phyloP scores from a whole-genome alignment of 1,140 invertebrate species.

The Pseudomyrmex cubaensis region DNA sequence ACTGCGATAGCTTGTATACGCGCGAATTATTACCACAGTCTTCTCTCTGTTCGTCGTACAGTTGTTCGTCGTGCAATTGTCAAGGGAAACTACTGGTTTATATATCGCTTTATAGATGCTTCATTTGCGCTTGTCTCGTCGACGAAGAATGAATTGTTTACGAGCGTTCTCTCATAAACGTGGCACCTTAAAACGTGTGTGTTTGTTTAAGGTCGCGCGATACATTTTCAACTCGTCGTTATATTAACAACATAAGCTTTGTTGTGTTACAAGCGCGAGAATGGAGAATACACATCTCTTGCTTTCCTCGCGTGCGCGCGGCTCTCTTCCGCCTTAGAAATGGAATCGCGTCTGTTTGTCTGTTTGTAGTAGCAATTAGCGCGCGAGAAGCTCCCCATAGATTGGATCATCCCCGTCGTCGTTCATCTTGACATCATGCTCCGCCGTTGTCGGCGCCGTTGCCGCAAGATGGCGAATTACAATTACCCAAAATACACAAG shows the following conservation, averaged over 20 bases:
- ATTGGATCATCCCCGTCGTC: conserved; percentile 71
- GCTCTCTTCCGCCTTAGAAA: conserved; percentile 53
- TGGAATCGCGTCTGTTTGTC: conserved; percentile 75
- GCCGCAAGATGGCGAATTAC: conserved; percentile 74
- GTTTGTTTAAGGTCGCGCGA: conserved; percentile 2
- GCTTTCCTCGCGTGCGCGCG: conserved; percentile 12
- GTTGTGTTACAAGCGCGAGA: conserved; percentile 12
- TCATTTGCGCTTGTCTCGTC: conserved; percentile 47
- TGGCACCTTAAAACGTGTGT: background rate
- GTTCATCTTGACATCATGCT: conserved; percentile 64
- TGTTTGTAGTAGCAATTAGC: conserved; percentile 77
- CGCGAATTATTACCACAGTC: background rate
- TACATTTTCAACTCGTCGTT: background rate
- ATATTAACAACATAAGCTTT: conserved; percentile 15
- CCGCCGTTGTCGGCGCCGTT: conserved; percentile 39
- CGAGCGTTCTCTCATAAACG: conserved; percentile 15
- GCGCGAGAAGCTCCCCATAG: conserved; percentile 56
- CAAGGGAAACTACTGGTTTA: background rate
- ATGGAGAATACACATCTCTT: conserved; percentile 57
- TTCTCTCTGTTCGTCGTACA: background rate
- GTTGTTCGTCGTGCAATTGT: background rate
- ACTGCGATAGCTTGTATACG: too few species aligned
- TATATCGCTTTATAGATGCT: conserved; percentile 9
- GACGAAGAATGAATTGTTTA: conserved; percentile 41
- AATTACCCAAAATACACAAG: conserved; percentile 74